Evolutionary conservation across 1,140 invertebrate species (phyloP).

Genomic region (Drosophila dunni): DNA sequence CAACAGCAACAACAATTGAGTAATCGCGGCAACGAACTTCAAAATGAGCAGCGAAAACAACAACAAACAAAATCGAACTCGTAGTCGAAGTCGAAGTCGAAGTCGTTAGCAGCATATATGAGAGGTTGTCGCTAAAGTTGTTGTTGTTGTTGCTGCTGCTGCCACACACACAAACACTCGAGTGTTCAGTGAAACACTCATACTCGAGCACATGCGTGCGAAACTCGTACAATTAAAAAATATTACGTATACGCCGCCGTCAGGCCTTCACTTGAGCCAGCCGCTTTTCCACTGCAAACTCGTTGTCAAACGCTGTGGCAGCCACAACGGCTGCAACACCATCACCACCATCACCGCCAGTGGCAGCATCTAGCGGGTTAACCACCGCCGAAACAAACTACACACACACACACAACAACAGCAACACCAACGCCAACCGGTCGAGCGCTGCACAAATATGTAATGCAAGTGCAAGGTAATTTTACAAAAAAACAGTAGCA

Average conservation of each 20-base stretch:
- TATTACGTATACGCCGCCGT: constrained; percentile 75
- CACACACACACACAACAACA: background rate
- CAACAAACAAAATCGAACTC: constrained; percentile 22
- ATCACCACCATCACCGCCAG: background rate
- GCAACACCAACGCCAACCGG: constrained; percentile 45
- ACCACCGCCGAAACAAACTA: constrained; percentile 56
- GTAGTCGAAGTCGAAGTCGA: constrained; percentile 32
- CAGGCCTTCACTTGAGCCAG: constrained; percentile 43
- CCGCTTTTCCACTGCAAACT: constrained; percentile 61
- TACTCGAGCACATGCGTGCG: constrained; percentile 54
- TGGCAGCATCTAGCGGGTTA: constrained; percentile 56
- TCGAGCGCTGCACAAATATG: constrained; percentile 43
- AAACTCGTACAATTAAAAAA: constrained; percentile 75
- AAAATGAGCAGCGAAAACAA: constrained; percentile 37
- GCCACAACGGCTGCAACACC: background rate
- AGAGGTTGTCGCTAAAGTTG: constrained; percentile 34
- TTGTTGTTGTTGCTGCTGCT: constrained; percentile 46
- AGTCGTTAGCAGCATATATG: constrained; percentile 50
- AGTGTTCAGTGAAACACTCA: background rate
- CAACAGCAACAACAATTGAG: constrained; percentile 34
- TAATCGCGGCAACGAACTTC: constrained; percentile 75
- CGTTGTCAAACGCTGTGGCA: constrained; percentile 47
- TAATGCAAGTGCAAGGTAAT: constrained; percentile 77
- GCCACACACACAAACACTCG: constrained; percentile 12
- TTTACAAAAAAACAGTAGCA: constrained; percentile 36